A percentile compares a stretch with the other conserved stretches of the same genome.
phyloP scores from a whole-genome alignment of 2,888 invertebrate species.

The Diarsia brunnea region DNA sequence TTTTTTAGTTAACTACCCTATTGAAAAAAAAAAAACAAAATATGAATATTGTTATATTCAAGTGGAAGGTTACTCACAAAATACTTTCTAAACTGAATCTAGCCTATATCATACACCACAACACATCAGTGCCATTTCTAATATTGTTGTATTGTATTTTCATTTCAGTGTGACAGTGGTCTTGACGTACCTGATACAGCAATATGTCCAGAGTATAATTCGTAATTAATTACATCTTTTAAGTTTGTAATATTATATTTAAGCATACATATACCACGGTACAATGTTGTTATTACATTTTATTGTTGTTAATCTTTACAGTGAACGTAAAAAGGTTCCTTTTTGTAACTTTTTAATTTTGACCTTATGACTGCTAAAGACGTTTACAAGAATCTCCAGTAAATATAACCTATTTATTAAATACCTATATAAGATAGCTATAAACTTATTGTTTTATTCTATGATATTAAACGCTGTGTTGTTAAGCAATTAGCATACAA shows the following conservation, averaged over 20 bases:
- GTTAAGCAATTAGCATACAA: neutral
- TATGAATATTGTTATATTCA: neutral
- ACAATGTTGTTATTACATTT: conserved; percentile 41
- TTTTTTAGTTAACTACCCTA: no score
- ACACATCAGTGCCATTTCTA: conserved; percentile 65
- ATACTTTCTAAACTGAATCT: conserved; percentile 18
- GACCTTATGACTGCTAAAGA: neutral
- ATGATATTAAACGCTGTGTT: neutral
- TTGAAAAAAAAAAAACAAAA: no score
- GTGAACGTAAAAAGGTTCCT: conserved; percentile 42
- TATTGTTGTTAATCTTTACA: conserved; percentile 62
- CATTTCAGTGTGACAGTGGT: conserved; percentile 87
- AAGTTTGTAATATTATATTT: conserved; percentile 29
- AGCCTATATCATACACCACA: conserved; percentile 10
- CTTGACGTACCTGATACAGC: conserved; percentile 87
- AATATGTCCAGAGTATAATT: conserved; percentile 82
- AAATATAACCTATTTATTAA: conserved; percentile 8
- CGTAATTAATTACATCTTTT: conserved; percentile 58
- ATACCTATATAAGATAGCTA: conserved; percentile 4
- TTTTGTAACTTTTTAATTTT: conserved; percentile 12
- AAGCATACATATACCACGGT: conserved; percentile 20
- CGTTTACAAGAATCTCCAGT: conserved; percentile 22
- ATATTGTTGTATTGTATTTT: conserved; percentile 72
- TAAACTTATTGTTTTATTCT: neutral
- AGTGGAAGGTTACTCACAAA: neutral